Evolutionary conservation across 1,140 invertebrate species (phyloP).

Genomic region (Cydia fagiglandana): DNA sequence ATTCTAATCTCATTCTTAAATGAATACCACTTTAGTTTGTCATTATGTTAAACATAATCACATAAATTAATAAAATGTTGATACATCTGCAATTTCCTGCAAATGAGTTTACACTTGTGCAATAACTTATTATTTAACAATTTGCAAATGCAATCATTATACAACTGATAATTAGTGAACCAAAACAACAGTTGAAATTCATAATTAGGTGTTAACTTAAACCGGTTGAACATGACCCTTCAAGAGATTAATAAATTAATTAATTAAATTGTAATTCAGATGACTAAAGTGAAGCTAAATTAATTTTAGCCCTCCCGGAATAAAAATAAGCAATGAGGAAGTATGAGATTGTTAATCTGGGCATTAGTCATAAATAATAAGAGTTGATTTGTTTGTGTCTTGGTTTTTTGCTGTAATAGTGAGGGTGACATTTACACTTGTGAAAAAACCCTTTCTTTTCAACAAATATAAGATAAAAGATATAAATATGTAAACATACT

Average conservation of each 20-base stretch:
- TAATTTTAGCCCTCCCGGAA: too few relatives aligned
- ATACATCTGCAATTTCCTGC: not conserved
- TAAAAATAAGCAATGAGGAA: too few relatives aligned
- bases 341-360: too few relatives aligned
- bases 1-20: too few relatives aligned
- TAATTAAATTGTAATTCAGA: not conserved
- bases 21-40: too few relatives aligned
- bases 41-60: too few relatives aligned
- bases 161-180: not conserved
- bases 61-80: too few relatives aligned
- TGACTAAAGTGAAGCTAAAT: not conserved
- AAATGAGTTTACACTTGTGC: not conserved
- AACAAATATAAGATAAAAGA: not conserved
- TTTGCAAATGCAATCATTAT: conserved; percentile 8
- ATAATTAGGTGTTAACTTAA: not conserved
- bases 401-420: too few relatives aligned
- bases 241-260: not conserved
- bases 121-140: not conserved
- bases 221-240: not conserved
- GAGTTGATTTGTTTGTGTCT: too few relatives aligned
- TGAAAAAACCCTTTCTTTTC: too few relatives aligned
- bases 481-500: not conserved
- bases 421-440: too few relatives aligned
- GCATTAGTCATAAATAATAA: too few relatives aligned
- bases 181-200: not conserved